These are phyloP conservation scores for Rhagoletis pomonella DNA, from an alignment of 1,140 invertebrate species.

Conservation along the genomic window DNA sequence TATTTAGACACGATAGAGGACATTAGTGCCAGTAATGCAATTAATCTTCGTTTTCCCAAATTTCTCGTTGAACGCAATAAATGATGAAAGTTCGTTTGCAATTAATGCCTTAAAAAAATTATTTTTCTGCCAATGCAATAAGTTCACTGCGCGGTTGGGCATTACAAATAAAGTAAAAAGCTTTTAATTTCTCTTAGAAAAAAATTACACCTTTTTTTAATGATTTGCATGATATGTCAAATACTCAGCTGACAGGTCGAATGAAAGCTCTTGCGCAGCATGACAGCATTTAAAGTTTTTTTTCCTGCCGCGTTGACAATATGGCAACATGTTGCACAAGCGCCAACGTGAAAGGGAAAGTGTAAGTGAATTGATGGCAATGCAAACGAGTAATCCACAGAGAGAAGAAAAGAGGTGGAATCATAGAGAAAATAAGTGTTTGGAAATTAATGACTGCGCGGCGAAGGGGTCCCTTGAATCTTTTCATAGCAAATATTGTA, in stretches of 20 bases:
- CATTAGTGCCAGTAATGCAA: background rate
- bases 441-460: too few relatives aligned
- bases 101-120: background rate
- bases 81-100: background rate
- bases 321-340: background rate
- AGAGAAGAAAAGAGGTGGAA: too few relatives aligned
- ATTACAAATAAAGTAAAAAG: background rate
- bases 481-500: too few relatives aligned
- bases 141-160: background rate
- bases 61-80: background rate
- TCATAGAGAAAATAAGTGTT: too few relatives aligned
- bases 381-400: too few relatives aligned
- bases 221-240: constrained; percentile 20
- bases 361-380: background rate
- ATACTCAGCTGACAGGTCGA: background rate
- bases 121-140: background rate
- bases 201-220: background rate
- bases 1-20: too few relatives aligned
- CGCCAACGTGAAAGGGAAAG: constrained; percentile 15
- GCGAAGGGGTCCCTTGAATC: too few relatives aligned
- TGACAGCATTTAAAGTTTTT: background rate
- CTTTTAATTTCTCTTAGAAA: background rate
- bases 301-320: background rate
- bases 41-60: background rate
- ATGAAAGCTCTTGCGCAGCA: background rate